A percentile compares a stretch with the other conserved stretches of the same genome.
phyloP scores from a whole-genome alignment of 2,113 vertebrate species.

The Vidua chalybeata region DNA sequence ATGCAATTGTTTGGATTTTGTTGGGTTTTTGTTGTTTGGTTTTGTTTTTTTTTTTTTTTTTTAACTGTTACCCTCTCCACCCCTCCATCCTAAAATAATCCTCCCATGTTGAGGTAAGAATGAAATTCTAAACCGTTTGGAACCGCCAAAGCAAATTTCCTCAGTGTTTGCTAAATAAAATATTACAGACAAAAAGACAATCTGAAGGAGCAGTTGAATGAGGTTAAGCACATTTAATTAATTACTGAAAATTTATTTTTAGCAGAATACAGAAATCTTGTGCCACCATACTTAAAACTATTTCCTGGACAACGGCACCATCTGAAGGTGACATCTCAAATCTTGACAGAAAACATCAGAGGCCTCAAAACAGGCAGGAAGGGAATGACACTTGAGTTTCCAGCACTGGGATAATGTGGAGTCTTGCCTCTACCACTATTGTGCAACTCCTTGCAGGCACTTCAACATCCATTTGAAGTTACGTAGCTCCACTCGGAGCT shows the following conservation, averaged over 20 bases:
- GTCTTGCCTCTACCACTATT: background rate
- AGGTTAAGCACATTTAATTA: slow-evolving; percentile 19
- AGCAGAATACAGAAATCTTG: slow-evolving; percentile 15
- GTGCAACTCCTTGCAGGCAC: slow-evolving; percentile 15
- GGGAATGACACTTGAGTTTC: background rate
- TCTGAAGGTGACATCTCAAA: background rate
- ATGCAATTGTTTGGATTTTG: background rate
- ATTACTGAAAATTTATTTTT: background rate
- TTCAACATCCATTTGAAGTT: background rate
- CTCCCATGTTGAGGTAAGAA: background rate
- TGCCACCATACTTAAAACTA: slow-evolving; percentile 6
- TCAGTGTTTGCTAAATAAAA: background rate
- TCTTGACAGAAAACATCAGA: background rate
- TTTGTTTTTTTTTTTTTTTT: background rate
- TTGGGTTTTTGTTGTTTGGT: background rate
- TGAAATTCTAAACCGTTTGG: background rate
- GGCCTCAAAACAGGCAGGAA: background rate
- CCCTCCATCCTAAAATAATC: background rate
- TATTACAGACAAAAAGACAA: background rate
- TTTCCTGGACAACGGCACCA: slow-evolving; percentile 19
- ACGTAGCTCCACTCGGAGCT: background rate
- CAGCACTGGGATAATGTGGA: background rate
- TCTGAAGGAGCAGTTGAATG: background rate
- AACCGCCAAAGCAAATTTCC: background rate
- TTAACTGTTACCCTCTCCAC: background rate